Conservation (phyloP, 2,888 invertebrate species). For the Leucoptera coffeella region DNA sequence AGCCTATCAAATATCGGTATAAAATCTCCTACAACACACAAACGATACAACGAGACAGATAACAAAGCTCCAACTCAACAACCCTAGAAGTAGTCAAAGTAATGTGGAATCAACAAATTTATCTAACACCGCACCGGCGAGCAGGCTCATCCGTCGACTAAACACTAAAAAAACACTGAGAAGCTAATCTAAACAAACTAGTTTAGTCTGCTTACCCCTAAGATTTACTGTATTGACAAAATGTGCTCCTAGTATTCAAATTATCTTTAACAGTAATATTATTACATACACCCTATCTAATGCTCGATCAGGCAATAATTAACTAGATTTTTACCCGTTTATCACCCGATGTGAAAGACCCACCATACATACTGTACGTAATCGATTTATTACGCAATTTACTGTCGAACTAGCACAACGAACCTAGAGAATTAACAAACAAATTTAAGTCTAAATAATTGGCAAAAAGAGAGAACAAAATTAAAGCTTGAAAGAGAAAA, state of each 20-base stretch:
- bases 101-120: slow-evolving; percentile 16
- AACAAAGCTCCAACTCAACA: too few relatives aligned
- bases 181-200: slow-evolving; percentile 41
- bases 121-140: slow-evolving; percentile 36
- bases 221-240: slow-evolving; percentile 26
- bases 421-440: background rate
- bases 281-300: slow-evolving; percentile 34
- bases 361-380: too few relatives aligned
- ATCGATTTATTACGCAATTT: too few relatives aligned
- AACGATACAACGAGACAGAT: too few relatives aligned
- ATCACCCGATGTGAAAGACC: too few relatives aligned
- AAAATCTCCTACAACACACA: too few relatives aligned
- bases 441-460: background rate
- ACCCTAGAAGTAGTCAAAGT: too few relatives aligned
- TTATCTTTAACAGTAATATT: slow-evolving; percentile 29
- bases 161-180: slow-evolving; percentile 53
- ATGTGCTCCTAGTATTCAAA: slow-evolving; percentile 26
- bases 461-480: background rate
- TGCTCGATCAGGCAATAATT: slow-evolving; percentile 13
- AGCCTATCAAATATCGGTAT: too few relatives aligned
- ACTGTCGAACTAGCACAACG: background rate
- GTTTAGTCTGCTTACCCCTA: slow-evolving; percentile 18
- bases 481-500: background rate
- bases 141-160: slow-evolving; percentile 51
- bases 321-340: slow-evolving; percentile 34